These are phyloP conservation scores for Dicrostonyx torquatus DNA, from an alignment of 2,797 vertebrate species.

Conservation along the genomic window DNA sequence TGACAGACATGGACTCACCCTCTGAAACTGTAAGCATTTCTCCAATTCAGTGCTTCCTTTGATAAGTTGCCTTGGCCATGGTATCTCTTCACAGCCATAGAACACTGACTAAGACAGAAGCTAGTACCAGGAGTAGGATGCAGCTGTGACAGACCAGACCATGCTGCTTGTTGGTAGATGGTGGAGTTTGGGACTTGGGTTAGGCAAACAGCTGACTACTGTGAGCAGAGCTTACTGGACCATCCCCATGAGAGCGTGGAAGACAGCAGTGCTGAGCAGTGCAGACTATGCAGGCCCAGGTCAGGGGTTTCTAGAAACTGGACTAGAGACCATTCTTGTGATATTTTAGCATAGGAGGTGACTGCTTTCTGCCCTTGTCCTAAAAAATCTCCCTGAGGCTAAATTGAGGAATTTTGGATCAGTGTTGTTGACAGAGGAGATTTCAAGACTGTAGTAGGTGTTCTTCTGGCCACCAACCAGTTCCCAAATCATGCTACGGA, in stretches of 20 bases:
- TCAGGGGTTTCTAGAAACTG: background rate
- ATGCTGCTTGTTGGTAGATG: background rate
- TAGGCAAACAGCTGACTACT: background rate
- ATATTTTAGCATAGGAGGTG: background rate
- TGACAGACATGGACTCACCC: background rate
- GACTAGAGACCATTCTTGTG: background rate
- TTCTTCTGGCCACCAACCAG: too few relatives aligned
- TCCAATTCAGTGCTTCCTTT: background rate
- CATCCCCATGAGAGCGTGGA: background rate
- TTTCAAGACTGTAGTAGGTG: background rate
- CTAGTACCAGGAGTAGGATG: background rate
- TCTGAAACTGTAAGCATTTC: background rate
- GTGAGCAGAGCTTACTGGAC: background rate
- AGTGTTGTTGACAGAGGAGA: background rate
- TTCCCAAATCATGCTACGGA: too few relatives aligned
- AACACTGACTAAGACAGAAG: too few relatives aligned
- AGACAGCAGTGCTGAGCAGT: background rate
- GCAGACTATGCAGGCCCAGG: background rate
- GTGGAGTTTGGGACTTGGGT: background rate
- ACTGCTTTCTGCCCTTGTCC: background rate
- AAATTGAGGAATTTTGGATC: background rate
- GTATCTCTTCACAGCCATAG: background rate
- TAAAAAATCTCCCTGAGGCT: background rate
- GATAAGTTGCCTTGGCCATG: background rate
- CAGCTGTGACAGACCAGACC: background rate